Conservation (phyloP, 2,888 invertebrate genomes). For the Lasioglossum oenotherae region DNA sequence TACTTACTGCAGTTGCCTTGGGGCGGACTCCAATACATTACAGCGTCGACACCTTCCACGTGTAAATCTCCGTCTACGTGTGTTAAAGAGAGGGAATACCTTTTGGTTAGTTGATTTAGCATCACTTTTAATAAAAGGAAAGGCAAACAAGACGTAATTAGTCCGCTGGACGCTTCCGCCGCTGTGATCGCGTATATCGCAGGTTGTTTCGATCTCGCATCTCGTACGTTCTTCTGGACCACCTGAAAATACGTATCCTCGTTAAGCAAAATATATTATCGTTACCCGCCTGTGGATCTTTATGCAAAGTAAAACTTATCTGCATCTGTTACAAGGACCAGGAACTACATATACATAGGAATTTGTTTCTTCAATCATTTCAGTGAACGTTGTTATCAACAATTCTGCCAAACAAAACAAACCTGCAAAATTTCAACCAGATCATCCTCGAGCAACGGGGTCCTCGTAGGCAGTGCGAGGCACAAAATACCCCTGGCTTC, state of each 20-base stretch:
- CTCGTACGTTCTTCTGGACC: conserved; percentile 83
- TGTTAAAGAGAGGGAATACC: conserved; percentile 89
- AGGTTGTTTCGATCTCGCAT: conserved; percentile 85
- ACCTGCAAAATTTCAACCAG: conserved; percentile 81
- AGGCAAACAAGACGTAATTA: conserved; percentile 88
- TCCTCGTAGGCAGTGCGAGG: conserved; percentile 86
- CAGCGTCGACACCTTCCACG: conserved; percentile 88
- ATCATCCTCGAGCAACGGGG: conserved; percentile 81
- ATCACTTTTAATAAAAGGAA: conserved; percentile 86
- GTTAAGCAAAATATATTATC: not conserved
- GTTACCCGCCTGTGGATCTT: no score
- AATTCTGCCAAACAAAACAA: no score
- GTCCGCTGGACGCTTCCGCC: conserved; percentile 86
- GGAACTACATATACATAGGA: no score
- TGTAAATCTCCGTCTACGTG: conserved; percentile 86
- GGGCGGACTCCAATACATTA: conserved; percentile 90
- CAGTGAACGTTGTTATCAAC: no score
- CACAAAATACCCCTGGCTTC: conserved; percentile 88
- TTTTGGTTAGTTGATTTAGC: conserved; percentile 88
- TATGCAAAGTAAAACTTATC: no score
- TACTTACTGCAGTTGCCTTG: conserved; percentile 91
- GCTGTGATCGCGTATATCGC: conserved; percentile 86
- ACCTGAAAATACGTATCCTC: conserved; percentile 67
- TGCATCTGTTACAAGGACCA: no score
- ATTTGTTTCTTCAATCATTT: no score